These are phyloP conservation scores for Karalla daura DNA, from an alignment of 2,797 vertebrate species.

Conservation along the genomic window DNA sequence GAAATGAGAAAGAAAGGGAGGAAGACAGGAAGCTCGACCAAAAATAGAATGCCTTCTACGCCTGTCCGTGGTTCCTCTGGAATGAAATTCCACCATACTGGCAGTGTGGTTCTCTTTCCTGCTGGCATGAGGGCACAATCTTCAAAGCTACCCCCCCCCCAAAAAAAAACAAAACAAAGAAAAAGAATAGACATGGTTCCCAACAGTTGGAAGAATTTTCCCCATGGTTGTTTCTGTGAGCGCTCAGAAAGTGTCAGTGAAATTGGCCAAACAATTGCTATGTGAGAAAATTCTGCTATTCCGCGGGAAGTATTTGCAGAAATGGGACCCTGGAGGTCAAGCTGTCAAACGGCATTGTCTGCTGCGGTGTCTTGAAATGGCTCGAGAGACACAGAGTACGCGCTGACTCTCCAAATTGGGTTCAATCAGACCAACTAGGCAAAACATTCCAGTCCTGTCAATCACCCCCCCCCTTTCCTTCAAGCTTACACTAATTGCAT, in stretches of 20 bases:
- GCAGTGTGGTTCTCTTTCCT: slow-evolving; percentile 22
- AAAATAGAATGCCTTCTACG: slow-evolving; percentile 35
- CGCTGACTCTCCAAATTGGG: slow-evolving; percentile 40
- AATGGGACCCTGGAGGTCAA: slow-evolving; percentile 18
- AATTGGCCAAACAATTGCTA: slow-evolving; percentile 6
- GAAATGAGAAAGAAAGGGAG: slow-evolving; percentile 17
- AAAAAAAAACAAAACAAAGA: too few relatives aligned
- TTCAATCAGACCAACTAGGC: slow-evolving; percentile 50
- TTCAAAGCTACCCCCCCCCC: slow-evolving; percentile 26
- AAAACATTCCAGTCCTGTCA: slow-evolving; percentile 61
- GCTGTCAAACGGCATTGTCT: not conserved
- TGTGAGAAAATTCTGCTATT: slow-evolving; percentile 11
- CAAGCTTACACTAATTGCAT: slow-evolving; percentile 72
- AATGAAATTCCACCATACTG: slow-evolving; percentile 44
- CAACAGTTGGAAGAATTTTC: slow-evolving; percentile 1
- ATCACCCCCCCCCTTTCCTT: slow-evolving; percentile 60
- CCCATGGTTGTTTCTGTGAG: slow-evolving; percentile 2
- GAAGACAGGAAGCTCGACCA: slow-evolving; percentile 19
- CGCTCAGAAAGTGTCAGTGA: too few relatives aligned
- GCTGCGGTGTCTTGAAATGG: slow-evolving; percentile 9
- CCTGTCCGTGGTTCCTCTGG: slow-evolving; percentile 22
- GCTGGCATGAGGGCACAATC: slow-evolving; percentile 1
- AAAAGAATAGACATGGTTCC: not conserved
- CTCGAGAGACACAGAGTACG: slow-evolving; percentile 1
- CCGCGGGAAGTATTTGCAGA: slow-evolving; percentile 20